Evolutionary conservation across 53 echinoderm and acorn worm species (phyloP).

Genomic region (Crossaster papposus): DNA sequence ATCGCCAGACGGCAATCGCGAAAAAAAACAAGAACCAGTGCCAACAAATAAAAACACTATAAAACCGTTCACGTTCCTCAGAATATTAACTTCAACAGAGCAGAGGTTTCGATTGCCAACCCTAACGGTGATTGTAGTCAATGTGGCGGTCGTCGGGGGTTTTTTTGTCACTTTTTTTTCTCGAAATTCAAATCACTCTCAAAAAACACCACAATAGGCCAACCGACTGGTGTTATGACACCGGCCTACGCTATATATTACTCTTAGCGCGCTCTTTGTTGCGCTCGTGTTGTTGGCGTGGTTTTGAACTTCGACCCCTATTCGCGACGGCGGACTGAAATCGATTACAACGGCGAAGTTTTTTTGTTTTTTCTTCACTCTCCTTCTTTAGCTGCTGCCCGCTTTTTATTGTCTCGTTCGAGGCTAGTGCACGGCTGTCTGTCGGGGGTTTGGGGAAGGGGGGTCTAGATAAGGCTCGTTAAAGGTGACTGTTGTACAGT

Average conservation of each 20-base stretch:
- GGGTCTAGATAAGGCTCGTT: background rate
- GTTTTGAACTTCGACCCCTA: slow-evolving; percentile 35
- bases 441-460: background rate
- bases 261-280: slow-evolving; percentile 3
- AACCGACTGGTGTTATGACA: background rate
- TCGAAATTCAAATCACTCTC: background rate
- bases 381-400: background rate
- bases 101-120: background rate
- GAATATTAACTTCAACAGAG: background rate
- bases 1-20: too few relatives aligned
- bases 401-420: slow-evolving; percentile 22
- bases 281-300: slow-evolving; percentile 21
- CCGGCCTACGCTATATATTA: background rate
- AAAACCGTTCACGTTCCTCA: too few relatives aligned
- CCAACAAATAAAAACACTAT: too few relatives aligned
- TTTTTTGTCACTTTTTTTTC: background rate
- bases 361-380: background rate
- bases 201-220: background rate
- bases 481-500: background rate
- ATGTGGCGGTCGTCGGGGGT: background rate
- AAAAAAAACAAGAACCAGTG: too few relatives aligned
- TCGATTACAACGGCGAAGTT: slow-evolving; percentile 34
- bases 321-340: slow-evolving; percentile 24
- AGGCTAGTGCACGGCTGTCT: slow-evolving; percentile 9
- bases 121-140: background rate